These are phyloP conservation scores for Drosophila ezoana DNA, from an alignment of 2,888 invertebrate species.

Conservation along the genomic window DNA sequence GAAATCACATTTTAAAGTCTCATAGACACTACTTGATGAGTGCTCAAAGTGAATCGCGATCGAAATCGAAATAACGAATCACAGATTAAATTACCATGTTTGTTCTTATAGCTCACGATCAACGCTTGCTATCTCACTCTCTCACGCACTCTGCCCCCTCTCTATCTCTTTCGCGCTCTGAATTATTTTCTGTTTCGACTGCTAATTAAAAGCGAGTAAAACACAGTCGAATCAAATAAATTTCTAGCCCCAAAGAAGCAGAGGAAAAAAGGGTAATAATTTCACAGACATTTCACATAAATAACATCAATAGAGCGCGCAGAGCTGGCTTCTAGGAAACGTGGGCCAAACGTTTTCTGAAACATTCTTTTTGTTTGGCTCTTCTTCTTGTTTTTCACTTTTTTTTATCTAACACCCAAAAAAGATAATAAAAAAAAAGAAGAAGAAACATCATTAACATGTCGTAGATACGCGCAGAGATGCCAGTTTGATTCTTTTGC, in stretches of 20 bases:
- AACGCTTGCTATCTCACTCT: background rate
- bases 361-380: conserved; percentile 53
- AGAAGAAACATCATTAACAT: conserved; percentile 76
- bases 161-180: conserved; percentile 5
- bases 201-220: conserved; percentile 80
- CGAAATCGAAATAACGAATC: conserved; percentile 61
- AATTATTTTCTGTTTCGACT: conserved; percentile 51
- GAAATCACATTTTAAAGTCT: conserved; percentile 72
- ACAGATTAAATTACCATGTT: conserved; percentile 78
- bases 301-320: conserved; percentile 77
- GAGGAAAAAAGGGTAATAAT: conserved; percentile 69
- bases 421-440: conserved; percentile 7
- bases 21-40: conserved; percentile 74
- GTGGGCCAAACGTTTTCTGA: conserved; percentile 67
- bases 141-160: background rate
- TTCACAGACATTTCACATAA: conserved; percentile 78
- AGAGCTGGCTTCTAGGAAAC: conserved; percentile 63
- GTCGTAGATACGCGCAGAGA: conserved; percentile 75
- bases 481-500: conserved; percentile 65
- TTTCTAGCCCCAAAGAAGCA: conserved; percentile 51
- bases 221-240: conserved; percentile 77
- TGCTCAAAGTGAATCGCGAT: conserved; percentile 77
- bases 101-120: conserved; percentile 37
- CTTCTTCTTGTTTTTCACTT: conserved; percentile 1
- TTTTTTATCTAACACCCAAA: conserved; percentile 50